phyloP scores from a whole-genome alignment of 1,140 invertebrate genomes.

The Trinorchestia longiramus region DNA sequence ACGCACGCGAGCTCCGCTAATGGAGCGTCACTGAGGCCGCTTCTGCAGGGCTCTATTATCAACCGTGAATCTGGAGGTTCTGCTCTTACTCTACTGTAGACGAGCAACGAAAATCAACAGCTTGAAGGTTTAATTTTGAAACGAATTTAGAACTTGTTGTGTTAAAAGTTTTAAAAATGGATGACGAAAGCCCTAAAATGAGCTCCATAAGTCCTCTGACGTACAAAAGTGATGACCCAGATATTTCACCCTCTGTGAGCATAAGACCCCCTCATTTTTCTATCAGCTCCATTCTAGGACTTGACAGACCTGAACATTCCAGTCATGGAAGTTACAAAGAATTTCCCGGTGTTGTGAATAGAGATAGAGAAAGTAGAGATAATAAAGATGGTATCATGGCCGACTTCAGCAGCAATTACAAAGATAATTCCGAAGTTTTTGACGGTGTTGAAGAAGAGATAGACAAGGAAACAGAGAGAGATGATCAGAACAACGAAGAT shows the following conservation, averaged over 20 bases:
- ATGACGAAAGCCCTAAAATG: neutral
- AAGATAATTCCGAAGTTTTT: neutral
- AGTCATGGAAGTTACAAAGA: neutral
- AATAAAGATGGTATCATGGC: constrained; percentile 56
- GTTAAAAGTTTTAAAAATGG: neutral
- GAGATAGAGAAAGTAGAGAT: neutral
- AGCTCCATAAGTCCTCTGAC: neutral
- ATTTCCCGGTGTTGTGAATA: neutral
- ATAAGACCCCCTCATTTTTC: constrained; percentile 63
- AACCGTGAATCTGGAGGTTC: neutral
- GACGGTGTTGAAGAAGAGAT: neutral
- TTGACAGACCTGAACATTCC: constrained; percentile 51
- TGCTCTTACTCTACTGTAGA: neutral
- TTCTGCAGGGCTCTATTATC: neutral
- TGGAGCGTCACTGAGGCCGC: neutral
- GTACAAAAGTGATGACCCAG: neutral
- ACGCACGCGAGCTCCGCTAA: constrained; percentile 3
- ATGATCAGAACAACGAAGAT: constrained; percentile 59
- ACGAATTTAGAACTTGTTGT: neutral
- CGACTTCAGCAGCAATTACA: constrained; percentile 39
- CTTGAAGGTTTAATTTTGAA: neutral
- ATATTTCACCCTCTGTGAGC: constrained; percentile 25
- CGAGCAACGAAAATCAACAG: neutral
- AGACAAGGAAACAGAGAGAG: constrained; percentile 12
- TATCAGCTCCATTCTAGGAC: constrained; percentile 64